A percentile compares a stretch with the other conserved stretches of the same genome.
phyloP scores from a whole-genome alignment of 64 coral and sea anemone species.

The Anthopleura sola region DNA sequence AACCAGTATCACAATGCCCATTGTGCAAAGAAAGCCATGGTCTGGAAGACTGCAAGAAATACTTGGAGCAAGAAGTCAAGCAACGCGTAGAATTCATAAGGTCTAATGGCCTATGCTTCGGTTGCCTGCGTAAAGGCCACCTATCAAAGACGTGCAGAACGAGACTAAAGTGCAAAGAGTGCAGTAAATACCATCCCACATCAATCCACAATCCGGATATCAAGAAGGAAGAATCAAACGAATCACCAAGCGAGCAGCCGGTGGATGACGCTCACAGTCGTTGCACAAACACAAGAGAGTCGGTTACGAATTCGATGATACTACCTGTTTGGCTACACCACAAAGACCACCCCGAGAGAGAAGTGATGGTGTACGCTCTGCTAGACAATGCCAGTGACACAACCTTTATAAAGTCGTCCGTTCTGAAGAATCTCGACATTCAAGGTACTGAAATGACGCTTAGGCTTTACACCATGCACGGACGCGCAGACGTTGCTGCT shows the following conservation, averaged over 20 bases:
- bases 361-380: not conserved
- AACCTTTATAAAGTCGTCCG: slow-evolving; percentile 1
- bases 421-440: not conserved
- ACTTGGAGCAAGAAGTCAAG: too few relatives aligned
- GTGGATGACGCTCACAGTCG: too few relatives aligned
- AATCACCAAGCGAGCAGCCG: not conserved
- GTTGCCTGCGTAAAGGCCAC: not conserved
- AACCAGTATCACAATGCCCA: not conserved
- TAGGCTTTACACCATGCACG: slow-evolving; percentile 39
- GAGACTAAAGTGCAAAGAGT: slow-evolving; percentile 6
- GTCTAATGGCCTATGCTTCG: not conserved
- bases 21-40: not conserved
- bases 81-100: not conserved
- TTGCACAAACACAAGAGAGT: too few relatives aligned
- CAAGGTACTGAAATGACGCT: not conserved
- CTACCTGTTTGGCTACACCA: not conserved
- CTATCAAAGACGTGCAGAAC: not conserved
- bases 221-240: not conserved
- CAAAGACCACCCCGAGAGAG: not conserved
- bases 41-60: too few relatives aligned
- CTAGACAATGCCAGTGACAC: not conserved
- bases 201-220: not conserved
- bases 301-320: not conserved
- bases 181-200: slow-evolving; percentile 13
- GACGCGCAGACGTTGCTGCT: not conserved